Base-by-base conservation (phyloP, 2,113 vertebrate genomes). In the Malurus elegans region DNA sequence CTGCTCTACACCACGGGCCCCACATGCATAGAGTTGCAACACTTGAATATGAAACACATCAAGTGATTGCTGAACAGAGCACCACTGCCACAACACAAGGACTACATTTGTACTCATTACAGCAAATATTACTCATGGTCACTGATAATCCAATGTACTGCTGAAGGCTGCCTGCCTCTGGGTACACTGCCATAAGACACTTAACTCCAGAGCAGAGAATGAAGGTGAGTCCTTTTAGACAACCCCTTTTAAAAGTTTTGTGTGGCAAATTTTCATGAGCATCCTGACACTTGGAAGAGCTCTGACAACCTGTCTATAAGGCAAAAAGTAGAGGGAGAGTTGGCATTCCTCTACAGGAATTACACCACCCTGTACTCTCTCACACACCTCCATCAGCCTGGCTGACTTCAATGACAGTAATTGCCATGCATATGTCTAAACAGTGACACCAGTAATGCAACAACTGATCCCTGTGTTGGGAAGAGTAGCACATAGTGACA, bases 381-480 rank as follows among this genome's bases (percentile, higher is more conserved):
- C 47, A 38, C 23, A 47, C 0, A 5, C 21, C 45, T 3, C 45
- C n/a, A 78, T 61, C 44, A 80, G 26, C 66, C 81, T 93, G 86
- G 82, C 32, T 88, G 65, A 62, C 31, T 61, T 79, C 28, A 57
- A 14, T 92, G 91, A 89, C 64, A 88, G 45, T 72, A 88, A 88
- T 44, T 95, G 86, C 58, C n/a, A 48, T 79, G 93, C 76, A 72
- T 71, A 81, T 2, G 8, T 95, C 79, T 91, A 61, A 88, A 78
- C 76, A 89, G 75, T 87, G 89, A 95, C 83, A 90, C 85, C 80
- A 80, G 80, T 88, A 81, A 95, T 42, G 58, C 86, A 89, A 89
- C 75, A 79, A 96, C 91, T 93, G 72, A 90, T 65, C 79, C 51
- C 62, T 91, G 44, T 67, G n/a, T 36, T 50, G 14, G 12, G 25